Evolutionary conservation across 2,113 vertebrate species (phyloP).

Genomic region (Forbesichthys papilliferus): DNA sequence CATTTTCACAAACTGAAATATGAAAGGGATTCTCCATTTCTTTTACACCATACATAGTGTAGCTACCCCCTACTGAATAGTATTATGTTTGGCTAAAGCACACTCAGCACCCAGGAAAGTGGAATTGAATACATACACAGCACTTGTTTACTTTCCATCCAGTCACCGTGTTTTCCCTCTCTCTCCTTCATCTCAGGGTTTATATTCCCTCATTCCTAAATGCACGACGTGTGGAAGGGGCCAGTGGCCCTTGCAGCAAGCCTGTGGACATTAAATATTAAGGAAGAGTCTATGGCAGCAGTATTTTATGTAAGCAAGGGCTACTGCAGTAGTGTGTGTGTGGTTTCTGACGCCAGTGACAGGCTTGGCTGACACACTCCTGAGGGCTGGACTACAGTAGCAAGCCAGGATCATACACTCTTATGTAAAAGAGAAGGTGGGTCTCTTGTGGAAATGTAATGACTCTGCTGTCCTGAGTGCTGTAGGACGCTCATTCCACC

Average conservation of each 20-base stretch:
- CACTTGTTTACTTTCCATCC: neutral
- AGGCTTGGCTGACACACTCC: neutral
- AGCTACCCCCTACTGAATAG: no score
- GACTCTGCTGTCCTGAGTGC: no score
- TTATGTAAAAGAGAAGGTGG: no score
- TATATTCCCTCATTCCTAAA: slow-evolving; percentile 11
- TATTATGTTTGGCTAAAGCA: no score
- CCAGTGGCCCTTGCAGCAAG: slow-evolving; percentile 17
- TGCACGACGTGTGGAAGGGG: neutral
- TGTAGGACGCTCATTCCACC: no score
- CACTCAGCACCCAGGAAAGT: no score
- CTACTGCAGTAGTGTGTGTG: neutral
- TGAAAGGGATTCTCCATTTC: no score
- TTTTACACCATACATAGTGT: no score
- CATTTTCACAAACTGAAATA: no score
- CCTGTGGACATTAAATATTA: slow-evolving; percentile 36
- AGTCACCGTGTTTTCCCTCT: slow-evolving; percentile 5
- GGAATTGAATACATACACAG: neutral
- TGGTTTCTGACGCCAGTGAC: slow-evolving; percentile 20
- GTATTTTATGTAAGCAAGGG: slow-evolving; percentile 40
- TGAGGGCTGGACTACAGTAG: no score
- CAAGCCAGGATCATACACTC: neutral
- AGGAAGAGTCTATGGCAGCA: slow-evolving; percentile 24
- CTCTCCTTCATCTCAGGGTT: neutral
- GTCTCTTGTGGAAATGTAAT: no score